Evolutionary conservation across 1,140 invertebrate species (phyloP).

Genomic region (Gryllus bimaculatus): DNA sequence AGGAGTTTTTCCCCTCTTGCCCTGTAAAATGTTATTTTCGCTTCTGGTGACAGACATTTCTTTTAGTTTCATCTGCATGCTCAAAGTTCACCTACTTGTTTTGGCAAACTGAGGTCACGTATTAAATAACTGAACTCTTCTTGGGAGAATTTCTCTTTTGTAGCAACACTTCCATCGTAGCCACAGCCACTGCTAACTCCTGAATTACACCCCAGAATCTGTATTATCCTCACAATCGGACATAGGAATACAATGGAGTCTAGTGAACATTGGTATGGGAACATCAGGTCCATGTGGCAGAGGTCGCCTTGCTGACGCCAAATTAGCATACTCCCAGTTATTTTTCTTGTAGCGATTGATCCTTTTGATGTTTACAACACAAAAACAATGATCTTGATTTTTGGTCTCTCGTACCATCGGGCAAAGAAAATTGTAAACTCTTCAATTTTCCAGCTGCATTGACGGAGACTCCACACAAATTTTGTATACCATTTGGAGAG

Average conservation of each 20-base stretch:
- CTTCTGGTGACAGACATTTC: not conserved
- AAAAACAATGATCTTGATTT: not conserved
- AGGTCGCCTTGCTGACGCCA: not conserved
- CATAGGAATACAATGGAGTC: not conserved
- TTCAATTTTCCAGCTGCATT: too few relatives aligned
- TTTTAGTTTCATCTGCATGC: not conserved
- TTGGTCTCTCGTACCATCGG: too few relatives aligned
- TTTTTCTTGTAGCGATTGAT: not conserved
- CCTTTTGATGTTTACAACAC: not conserved
- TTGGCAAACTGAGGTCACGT: not conserved
- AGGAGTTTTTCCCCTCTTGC: not conserved
- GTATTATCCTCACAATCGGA: not conserved
- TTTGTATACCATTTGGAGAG: too few relatives aligned
- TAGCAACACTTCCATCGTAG: not conserved
- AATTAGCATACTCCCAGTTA: not conserved
- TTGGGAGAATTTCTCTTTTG: not conserved
- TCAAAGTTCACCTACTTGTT: not conserved
- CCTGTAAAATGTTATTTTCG: constrained; percentile 2
- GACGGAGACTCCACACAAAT: too few relatives aligned
- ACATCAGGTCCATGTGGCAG: not conserved
- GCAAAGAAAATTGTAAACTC: too few relatives aligned
- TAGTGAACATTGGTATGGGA: not conserved
- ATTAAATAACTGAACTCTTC: not conserved
- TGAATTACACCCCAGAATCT: not conserved
- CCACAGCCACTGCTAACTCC: not conserved